Evolutionary conservation across 2,888 invertebrate genomes (phyloP), one percentile per base, ranked within the genome.

Genomic region (Drosophila aldrichi): DNA sequence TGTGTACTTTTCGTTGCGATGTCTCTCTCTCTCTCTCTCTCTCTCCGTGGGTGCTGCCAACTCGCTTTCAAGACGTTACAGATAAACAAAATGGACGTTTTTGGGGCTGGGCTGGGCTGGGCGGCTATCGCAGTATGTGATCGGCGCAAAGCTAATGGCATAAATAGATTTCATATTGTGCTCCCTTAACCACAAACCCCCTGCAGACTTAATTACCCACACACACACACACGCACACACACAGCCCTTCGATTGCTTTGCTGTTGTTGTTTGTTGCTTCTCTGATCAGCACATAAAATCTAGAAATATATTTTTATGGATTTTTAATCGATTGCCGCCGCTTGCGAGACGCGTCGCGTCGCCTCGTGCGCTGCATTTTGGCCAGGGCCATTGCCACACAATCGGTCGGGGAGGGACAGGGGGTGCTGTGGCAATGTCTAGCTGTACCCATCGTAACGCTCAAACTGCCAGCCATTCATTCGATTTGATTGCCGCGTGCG

Each of bases 241-340:
- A 32, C 9, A 32, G 32, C 32, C 3, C 32, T 10, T 65, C 48
- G 48, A 48, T 48, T 48, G 48, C 29, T 56, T 59, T 49, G 41
- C 25, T 76, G 61, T 60, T 46, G 62, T 48, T 62, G 54, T 58
- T 69, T 41, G 46, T 78, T 77, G 40, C 56, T 49, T 8, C 54
- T 82, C 76, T 63, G 81, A 90, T 90, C 90, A 85, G 87, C 77
- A 90, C 88, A 90, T 82, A 88, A 90, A 85, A 90, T 90, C 90
- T 90, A 84, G 87, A 87, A 88, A 82, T 81, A 81, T 88, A 90
- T 83, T 90, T 86, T 90, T 90, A 90, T 90, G 90, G 90, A 85
- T 90, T 88, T 90, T 90, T 90, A 90, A 90, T 90, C 91, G 90
- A 90, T 88, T 90, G 82, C 77, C 77, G 81, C 69, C 68, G 78